Evolutionary conservation across 1,140 invertebrate species (phyloP), one percentile per base, ranked within the genome.

Genomic region (Tetraneura akinire): DNA sequence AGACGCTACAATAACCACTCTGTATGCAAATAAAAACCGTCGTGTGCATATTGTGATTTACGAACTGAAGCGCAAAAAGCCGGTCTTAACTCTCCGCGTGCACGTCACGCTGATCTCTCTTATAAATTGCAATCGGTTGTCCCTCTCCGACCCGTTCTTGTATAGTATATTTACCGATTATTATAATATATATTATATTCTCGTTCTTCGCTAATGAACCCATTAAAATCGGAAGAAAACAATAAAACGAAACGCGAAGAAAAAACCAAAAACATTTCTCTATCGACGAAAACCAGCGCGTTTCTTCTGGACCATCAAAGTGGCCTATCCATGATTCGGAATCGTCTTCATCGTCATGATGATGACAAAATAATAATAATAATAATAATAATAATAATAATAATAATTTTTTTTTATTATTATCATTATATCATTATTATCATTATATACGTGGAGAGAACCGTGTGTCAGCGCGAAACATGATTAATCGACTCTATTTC

Each of bases 401-500:
- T n/a, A n/a, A n/a, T n/a, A n/a, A n/a, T n/a, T n/a, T n/a, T n/a
- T n/a, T n/a, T n/a, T 71, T 70, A 70, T 47, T 37, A 68, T 70
- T 49, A 70, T 32, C 45, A 23, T 71, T 49, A 49, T 70, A 70
- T 71, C 6, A 21, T 42, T 66, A 42, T 64, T 5, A 16, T 6
- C n/a, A 23, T n/a, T 1, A 21, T 14, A 23, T 16, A 26, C 47
- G 66, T 26, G 68, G 1, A 49, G 45, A 71, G 68, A 71, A 51
- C 45, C 45, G 10, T 29, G 53, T 76, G 53, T 78, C 74, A 78
- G 74, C 74, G 74, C 74, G 74, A 60, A 60, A 78, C 74, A 62
- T 78, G 74, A 78, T 78, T 78, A 78, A 78, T 78, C 45, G 74
- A 78, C 55, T 62, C 51, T 6, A 18, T 9, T n/a, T 21, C n/a